These are phyloP conservation scores for Sinodicranocentrus sp. DNA, from an alignment of 2,888 invertebrate species.

Conservation along the genomic window DNA sequence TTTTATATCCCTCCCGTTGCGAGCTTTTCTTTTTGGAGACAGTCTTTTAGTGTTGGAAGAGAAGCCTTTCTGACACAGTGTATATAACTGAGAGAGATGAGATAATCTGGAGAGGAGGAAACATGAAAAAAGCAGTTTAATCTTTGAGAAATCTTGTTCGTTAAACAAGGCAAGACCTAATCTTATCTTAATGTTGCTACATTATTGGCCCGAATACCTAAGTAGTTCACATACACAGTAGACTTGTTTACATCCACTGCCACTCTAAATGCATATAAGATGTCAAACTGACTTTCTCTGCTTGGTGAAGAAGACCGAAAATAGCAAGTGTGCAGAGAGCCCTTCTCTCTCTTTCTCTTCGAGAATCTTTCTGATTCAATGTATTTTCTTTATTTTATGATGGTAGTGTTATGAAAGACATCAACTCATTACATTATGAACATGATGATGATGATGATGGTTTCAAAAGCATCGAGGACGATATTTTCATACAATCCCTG, in stretches of 20 bases:
- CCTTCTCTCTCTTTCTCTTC: too few species aligned
- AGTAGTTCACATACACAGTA: not conserved
- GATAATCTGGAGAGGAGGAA: constrained; percentile 45
- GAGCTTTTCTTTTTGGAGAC: not conserved
- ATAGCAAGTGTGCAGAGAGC: too few species aligned
- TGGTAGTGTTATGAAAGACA: not conserved
- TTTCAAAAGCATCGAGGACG: not conserved
- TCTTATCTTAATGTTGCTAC: constrained; percentile 24
- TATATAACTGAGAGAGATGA: constrained; percentile 42
- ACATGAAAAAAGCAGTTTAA: constrained; percentile 37
- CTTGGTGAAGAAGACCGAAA: too few species aligned
- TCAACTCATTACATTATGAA: constrained; percentile 5
- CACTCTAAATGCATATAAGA: not conserved
- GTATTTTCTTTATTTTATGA: not conserved
- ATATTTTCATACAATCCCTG: too few species aligned
- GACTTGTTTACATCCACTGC: not conserved
- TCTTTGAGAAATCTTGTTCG: constrained; percentile 31
- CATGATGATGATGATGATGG: not conserved
- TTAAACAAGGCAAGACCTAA: not conserved
- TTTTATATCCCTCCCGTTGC: not conserved
- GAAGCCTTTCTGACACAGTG: constrained; percentile 1
- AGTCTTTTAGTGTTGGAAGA: constrained; percentile 26
- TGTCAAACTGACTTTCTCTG: too few species aligned
- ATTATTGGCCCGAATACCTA: constrained; percentile 19
- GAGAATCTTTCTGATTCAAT: not conserved